Percentiles rank a stretch among this genome's conserved stretches.
phyloP scores from a whole-genome alignment of 2,888 invertebrate genomes.

The Cremastinae sp. region DNA sequence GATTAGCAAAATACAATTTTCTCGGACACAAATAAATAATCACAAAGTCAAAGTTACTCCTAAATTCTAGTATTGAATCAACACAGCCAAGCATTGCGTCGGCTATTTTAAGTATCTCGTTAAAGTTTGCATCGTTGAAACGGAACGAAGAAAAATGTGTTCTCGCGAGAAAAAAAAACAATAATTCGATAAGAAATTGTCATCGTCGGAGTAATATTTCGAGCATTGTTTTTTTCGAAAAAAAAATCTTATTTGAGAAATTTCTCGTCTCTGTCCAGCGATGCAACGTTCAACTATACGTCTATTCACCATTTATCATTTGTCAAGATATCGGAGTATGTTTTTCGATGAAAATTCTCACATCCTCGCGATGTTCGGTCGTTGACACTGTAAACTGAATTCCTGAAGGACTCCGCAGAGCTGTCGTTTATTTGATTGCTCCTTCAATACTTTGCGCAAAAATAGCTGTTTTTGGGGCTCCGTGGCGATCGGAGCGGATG shows the following conservation, averaged over 20 bases:
- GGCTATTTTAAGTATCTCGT: background rate
- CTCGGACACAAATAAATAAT: conserved; percentile 66
- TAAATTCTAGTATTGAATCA: conserved; percentile 51
- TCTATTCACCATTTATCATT: conserved; percentile 18
- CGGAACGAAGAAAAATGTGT: background rate
- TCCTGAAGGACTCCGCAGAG: conserved; percentile 69
- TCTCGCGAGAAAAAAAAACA: conserved; percentile 9
- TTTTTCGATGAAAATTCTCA: conserved; percentile 46
- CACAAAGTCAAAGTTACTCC: conserved; percentile 56
- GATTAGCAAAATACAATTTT: conserved; percentile 67
- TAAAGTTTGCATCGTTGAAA: conserved; percentile 9
- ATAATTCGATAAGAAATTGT: background rate
- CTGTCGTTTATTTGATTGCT: conserved; percentile 66
- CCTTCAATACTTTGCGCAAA: conserved; percentile 65
- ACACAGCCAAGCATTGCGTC: conserved; percentile 16
- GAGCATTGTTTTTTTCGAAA: background rate
- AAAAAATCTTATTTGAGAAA: too few relatives aligned
- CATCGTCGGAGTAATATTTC: background rate
- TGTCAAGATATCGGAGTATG: background rate
- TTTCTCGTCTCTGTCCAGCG: background rate
- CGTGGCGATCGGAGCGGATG: conserved; percentile 61
- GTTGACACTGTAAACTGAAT: conserved; percentile 70
- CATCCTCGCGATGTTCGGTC: conserved; percentile 54
- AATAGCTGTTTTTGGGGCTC: conserved; percentile 71
- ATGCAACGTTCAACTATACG: background rate